Percentiles rank a stretch among this genome's conserved stretches.
These are phyloP conservation scores for Molossus molossus DNA, from an alignment of 2,797 vertebrate genomes.

Conservation along the genomic window DNA sequence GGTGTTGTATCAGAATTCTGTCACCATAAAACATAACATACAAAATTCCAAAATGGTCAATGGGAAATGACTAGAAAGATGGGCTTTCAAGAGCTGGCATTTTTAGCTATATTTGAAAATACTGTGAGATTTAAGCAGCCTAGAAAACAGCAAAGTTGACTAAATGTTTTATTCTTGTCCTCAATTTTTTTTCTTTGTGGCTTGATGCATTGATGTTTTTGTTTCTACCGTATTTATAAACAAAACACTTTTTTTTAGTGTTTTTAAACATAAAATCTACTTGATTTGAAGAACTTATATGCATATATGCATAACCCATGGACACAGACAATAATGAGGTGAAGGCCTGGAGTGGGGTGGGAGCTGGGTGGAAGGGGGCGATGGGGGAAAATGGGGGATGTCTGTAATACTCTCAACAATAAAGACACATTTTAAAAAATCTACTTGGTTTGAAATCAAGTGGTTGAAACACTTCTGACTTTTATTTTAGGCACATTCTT, in stretches of 20 bases:
- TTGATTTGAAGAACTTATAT: no score
- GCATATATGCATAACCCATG: no score
- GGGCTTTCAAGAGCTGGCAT: constrained; percentile 84
- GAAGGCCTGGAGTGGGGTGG: no score
- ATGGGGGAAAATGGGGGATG: no score
- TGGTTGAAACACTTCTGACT: constrained; percentile 87
- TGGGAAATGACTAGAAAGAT: constrained; percentile 80
- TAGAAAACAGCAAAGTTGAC: constrained; percentile 83
- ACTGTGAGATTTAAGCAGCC: constrained; percentile 84
- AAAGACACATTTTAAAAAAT: constrained; percentile 58
- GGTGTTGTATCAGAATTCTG: background rate
- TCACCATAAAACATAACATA: constrained; percentile 68
- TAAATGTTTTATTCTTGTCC: constrained; percentile 82
- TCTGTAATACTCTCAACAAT: no score
- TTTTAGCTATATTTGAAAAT: constrained; percentile 85
- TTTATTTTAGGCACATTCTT: constrained; percentile 84
- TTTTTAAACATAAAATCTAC: constrained; percentile 87
- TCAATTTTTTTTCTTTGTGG: constrained; percentile 83
- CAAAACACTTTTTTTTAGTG: constrained; percentile 89
- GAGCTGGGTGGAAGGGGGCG: no score
- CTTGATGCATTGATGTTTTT: constrained; percentile 86
- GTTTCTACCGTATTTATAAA: constrained; percentile 90
- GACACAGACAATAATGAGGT: no score
- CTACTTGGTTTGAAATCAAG: constrained; percentile 91
- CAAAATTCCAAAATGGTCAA: constrained; percentile 77